phyloP scores from a whole-genome alignment of 2,888 invertebrate species.

The Bursaphelenchus okinawaensis region DNA sequence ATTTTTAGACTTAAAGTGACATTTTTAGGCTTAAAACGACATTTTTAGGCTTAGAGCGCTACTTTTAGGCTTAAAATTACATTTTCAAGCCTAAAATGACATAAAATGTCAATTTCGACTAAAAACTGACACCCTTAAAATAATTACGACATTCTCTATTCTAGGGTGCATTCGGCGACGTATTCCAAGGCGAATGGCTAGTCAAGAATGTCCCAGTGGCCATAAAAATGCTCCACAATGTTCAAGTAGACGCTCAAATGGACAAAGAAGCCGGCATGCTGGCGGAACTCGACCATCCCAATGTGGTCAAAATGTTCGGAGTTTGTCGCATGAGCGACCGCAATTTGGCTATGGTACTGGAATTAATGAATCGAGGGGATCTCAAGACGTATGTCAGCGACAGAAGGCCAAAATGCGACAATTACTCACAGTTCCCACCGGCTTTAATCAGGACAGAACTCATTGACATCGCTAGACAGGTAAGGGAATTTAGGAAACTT shows the following conservation, averaged over 20 bases:
- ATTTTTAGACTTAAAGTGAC: too few relatives aligned
- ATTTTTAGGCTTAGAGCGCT: too few relatives aligned
- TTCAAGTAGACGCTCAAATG: slow-evolving; percentile 58
- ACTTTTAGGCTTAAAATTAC: too few relatives aligned
- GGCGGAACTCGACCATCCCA: slow-evolving; percentile 85
- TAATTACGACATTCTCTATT: too few relatives aligned
- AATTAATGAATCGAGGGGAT: slow-evolving; percentile 86
- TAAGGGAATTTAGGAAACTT: slow-evolving; percentile 62
- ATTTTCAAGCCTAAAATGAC: too few relatives aligned
- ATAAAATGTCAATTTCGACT: too few relatives aligned
- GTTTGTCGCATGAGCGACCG: slow-evolving; percentile 83
- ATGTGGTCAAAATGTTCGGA: slow-evolving; percentile 88
- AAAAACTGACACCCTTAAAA: too few relatives aligned
- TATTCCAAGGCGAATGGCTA: slow-evolving; percentile 45
- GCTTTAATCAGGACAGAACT: slow-evolving; percentile 62
- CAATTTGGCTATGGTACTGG: slow-evolving; percentile 67
- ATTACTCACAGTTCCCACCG: slow-evolving; percentile 65
- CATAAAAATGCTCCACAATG: slow-evolving; percentile 32
- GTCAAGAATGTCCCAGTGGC: slow-evolving; percentile 26
- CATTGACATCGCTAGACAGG: slow-evolving; percentile 63
- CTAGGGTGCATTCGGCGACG: slow-evolving; percentile 53
- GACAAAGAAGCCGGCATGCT: slow-evolving; percentile 79
- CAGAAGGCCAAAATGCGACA: slow-evolving; percentile 34
- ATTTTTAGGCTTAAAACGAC: too few relatives aligned
- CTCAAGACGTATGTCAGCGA: slow-evolving; percentile 40